phyloP scores from a whole-genome alignment of 1,140 invertebrate species.

The Neoseiulus cucumeris region DNA sequence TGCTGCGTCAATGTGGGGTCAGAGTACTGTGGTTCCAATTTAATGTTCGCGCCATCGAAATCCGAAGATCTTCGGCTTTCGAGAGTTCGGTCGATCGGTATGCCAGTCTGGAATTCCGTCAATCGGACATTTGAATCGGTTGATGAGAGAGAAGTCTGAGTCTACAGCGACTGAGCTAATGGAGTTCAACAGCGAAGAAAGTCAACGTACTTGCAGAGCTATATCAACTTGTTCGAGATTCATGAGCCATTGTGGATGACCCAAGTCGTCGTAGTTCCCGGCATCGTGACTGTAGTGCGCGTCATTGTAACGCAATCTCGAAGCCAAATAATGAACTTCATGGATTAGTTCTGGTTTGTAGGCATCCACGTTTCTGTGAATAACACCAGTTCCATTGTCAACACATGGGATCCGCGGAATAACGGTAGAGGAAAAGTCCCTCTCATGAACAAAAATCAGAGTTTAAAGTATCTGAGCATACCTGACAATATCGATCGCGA shows the following conservation, averaged over 20 bases:
- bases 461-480: constrained; percentile 21
- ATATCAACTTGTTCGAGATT: constrained; percentile 19
- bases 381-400: background rate
- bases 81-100: too few relatives aligned
- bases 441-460: background rate
- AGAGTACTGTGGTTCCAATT: too few relatives aligned
- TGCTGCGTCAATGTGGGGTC: too few relatives aligned
- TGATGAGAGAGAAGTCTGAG: too few relatives aligned
- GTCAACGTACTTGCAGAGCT: too few relatives aligned
- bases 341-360: background rate
- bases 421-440: background rate
- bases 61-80: too few relatives aligned
- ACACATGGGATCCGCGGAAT: background rate
- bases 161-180: too few relatives aligned
- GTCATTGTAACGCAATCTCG: constrained; percentile 56
- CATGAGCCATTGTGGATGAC: constrained; percentile 31
- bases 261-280: constrained; percentile 19
- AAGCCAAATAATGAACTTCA: constrained; percentile 26
- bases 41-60: too few relatives aligned
- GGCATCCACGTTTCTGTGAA: background rate
- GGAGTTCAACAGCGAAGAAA: too few relatives aligned
- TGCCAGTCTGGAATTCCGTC: too few relatives aligned
- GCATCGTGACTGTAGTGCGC: constrained; percentile 34
- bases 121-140: too few relatives aligned
- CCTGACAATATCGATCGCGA: constrained; percentile 9